Evolutionary conservation across 2,113 vertebrate species (phyloP).

Genomic region (Butorides virescens): DNA sequence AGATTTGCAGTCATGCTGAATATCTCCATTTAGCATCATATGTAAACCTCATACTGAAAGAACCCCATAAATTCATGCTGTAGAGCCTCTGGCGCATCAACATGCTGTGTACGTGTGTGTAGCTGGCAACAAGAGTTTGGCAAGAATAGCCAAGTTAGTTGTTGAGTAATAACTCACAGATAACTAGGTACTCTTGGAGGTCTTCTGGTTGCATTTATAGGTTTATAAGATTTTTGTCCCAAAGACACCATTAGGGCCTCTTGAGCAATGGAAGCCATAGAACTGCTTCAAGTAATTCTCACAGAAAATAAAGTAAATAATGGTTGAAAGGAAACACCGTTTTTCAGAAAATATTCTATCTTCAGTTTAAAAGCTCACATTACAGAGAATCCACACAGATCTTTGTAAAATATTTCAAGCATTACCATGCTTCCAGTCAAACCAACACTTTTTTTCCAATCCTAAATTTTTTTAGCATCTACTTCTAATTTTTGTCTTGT

Average conservation of each 20-base stretch:
- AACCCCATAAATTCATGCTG: background rate
- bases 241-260: background rate
- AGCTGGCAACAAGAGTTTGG: background rate
- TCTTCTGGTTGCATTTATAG: background rate
- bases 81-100: background rate
- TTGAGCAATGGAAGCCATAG: background rate
- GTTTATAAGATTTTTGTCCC: background rate
- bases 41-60: background rate
- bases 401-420: background rate
- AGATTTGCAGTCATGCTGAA: background rate
- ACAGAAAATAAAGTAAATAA: background rate
- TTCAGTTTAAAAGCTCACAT: background rate
- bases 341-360: background rate
- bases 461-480: background rate
- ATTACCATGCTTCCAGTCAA: background rate
- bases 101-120: background rate
- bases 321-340: background rate
- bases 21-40: background rate
- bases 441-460: background rate
- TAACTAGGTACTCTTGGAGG: background rate
- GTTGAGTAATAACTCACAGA: background rate
- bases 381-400: background rate
- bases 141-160: background rate
- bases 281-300: background rate
- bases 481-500: background rate